Evolutionary conservation across 2,113 vertebrate species (phyloP), one percentile per base, ranked within the genome.

Genomic region (Vulpes lagopus): DNA sequence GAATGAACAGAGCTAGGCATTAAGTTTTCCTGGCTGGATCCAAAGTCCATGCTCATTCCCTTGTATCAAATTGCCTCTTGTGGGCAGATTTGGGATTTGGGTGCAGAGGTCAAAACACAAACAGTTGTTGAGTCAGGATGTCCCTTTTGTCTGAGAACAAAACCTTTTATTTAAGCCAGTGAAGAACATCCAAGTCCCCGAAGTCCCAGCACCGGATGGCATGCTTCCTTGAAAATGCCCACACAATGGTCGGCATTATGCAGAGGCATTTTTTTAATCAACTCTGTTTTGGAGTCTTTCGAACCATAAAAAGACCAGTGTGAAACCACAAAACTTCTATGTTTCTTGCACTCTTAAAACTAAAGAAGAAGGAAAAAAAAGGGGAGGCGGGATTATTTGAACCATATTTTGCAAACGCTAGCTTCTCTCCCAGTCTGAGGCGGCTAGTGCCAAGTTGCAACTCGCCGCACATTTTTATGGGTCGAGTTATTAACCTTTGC

Each of bases 251-350:
- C 90, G 90, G 98, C 87, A 88, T 95, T 97, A 89, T 82, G 93
- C 91, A 97, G 97, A 97, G 93, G 87, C 80, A 96, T 94, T 98
- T 98, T 96, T 97, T 96, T 93, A 98, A 98, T 98, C 97, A 95
- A 97, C 98, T 96, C 85, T 98, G 96, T n/a, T 97, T 98, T 98
- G 98, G 95, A 98, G 98, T 98, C 98, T 98, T 98, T 98, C 27
- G 87, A 97, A 97, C 95, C 94, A 97, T 98, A 98, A 98, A 98
- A 98, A 98, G 97, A 85, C 96, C 94, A 98, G 98, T 99, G 98
- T 98, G 98, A 99, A 99, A 98, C 98, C 98, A 98, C 98, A 98
- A 97, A 98, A 97, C 97, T 93, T 97, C 98, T 94, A 89, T 60
- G 97, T 97, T 98, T 97, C 95, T 97, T 97, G 5, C 69, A 82